Percentiles rank a stretch among this genome's conserved stretches.
phyloP scores from a whole-genome alignment of 2,113 vertebrate species.

The Microcebus tavaratra region DNA sequence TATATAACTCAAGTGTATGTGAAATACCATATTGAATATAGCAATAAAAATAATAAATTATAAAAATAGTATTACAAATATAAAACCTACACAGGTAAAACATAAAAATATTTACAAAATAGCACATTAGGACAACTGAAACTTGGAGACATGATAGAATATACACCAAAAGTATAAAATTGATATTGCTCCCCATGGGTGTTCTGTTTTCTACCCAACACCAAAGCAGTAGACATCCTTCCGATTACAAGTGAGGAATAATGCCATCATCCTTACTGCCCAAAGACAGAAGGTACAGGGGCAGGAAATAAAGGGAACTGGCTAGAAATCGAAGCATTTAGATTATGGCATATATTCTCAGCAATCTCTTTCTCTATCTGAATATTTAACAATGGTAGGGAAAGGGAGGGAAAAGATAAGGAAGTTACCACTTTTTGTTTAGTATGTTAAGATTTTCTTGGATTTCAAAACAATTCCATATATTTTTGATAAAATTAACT shows the following conservation, averaged over 20 bases:
- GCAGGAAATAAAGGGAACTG: not conserved
- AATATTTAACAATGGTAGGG: not conserved
- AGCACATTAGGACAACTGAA: not conserved
- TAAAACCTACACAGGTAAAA: not conserved
- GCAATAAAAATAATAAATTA: constrained; percentile 14
- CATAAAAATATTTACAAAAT: not conserved
- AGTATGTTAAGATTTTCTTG: not conserved
- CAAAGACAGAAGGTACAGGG: not conserved
- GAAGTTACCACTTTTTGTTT: not conserved
- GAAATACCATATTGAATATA: not conserved
- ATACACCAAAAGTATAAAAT: not conserved
- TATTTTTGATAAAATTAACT: not conserved
- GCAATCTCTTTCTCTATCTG: not conserved
- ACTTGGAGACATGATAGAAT: not conserved
- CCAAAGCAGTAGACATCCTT: not conserved
- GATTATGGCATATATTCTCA: not conserved
- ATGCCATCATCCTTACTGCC: not conserved
- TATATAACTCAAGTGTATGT: not conserved
- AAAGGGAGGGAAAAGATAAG: not conserved
- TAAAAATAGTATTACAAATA: not conserved
- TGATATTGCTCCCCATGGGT: not conserved
- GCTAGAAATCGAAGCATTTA: not conserved
- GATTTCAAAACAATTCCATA: not conserved
- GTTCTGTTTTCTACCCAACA: not conserved
- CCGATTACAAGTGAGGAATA: not conserved